Base-by-base conservation (phyloP, 2,797 vertebrate species). In the Euphonia xanthogaster region DNA sequence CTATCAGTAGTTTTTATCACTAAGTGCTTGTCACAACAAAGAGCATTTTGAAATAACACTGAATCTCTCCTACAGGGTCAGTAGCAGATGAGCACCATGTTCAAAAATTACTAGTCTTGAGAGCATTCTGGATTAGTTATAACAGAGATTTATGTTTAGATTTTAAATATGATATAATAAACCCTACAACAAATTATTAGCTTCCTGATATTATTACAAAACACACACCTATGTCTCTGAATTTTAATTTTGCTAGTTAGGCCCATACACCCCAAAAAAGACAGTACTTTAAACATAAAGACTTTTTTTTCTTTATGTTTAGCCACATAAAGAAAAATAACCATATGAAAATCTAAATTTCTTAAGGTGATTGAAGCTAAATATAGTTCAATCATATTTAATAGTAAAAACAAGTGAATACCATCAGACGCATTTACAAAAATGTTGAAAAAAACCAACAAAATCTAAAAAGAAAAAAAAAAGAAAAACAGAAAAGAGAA, bases 131-230 rank as follows among this genome's bases (percentile, higher is more conserved):
- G 7, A 60, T 95, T 90, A 85, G 39, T 63, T 90, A 53, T 33
- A 94, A 85, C 57, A 74, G 30, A 62, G 44, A 79, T 79, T 92
- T 45, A 40, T 86, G 54, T 95, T 94, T 89, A 37, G 83, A 70
- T 92, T 76, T 73, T 70, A 96, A 86, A 88, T 60, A 76, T 18
- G 28, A 96, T 89, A 91, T 80, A 93, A 86, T 57, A 68, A 89
- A 76, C 60, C 31, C 47, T 57, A 68, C 30, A 95, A 92, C 7
- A 95, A 96, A 92, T 87, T 44, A 93, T 48, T 65, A 86, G 51
- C 23, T 83, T 95, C 57, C 22, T 37, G 53, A 95, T 89, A 79
- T 65, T 91, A 93, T 79, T 76, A 70, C 28, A 96, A 55, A 85
- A 76, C 8, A 45, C 7, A 79, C 2, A 7, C 4, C 39, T 73